These are phyloP conservation scores for Sceloporus tristichus DNA, from an alignment of 2,113 vertebrate species.

Conservation along the genomic window DNA sequence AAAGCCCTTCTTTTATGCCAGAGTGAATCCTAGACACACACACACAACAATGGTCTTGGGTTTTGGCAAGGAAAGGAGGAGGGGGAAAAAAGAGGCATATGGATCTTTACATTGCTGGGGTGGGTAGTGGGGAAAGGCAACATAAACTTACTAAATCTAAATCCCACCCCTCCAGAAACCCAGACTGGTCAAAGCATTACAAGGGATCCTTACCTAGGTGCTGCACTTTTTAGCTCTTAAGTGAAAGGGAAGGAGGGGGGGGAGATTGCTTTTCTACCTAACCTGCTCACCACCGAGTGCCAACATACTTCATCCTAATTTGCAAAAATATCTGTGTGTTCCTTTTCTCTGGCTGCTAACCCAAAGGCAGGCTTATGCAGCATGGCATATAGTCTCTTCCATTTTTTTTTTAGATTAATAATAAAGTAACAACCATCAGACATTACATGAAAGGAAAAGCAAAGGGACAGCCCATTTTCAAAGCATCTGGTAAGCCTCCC, in stretches of 20 bases:
- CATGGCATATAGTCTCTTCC: constrained; percentile 82
- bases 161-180: constrained; percentile 33
- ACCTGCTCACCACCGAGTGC: constrained; percentile 71
- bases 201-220: constrained; percentile 80
- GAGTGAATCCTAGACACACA: constrained; percentile 74
- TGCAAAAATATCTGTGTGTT: constrained; percentile 66
- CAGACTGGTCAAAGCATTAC: constrained; percentile 4
- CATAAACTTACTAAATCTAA: constrained; percentile 52
- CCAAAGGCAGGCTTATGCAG: constrained; percentile 75
- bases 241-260: constrained; percentile 57
- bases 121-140: constrained; percentile 25
- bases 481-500: constrained; percentile 83
- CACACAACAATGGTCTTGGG: constrained; percentile 10
- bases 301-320: constrained; percentile 77
- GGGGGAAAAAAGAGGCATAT: constrained; percentile 14
- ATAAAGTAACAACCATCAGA: constrained; percentile 55
- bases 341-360: constrained; percentile 70
- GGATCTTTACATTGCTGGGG: constrained; percentile 45
- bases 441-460: constrained; percentile 82
- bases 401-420: constrained; percentile 12
- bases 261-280: constrained; percentile 76
- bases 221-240: constrained; percentile 75
- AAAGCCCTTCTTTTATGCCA: constrained; percentile 47
- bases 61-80: background rate
- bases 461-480: constrained; percentile 81